Conservation (phyloP, 2,113 vertebrate species). For the Struthidea cinerea region DNA sequence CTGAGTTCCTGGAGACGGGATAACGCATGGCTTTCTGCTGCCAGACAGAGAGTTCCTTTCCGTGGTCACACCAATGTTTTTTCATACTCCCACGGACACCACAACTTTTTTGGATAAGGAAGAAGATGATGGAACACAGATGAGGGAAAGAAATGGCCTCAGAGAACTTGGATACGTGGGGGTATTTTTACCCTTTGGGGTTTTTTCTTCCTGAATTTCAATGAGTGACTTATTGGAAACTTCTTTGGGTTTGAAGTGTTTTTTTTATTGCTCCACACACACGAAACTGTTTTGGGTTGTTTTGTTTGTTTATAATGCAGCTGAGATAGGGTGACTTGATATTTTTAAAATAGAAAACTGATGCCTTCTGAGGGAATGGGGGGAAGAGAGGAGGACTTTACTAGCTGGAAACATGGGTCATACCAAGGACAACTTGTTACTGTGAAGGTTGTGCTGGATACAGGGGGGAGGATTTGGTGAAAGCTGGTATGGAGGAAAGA, state of each 20-base stretch:
- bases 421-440: constrained; percentile 37
- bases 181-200: constrained; percentile 65
- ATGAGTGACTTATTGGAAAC: constrained; percentile 68
- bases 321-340: constrained; percentile 57
- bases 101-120: constrained; percentile 59
- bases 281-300: constrained; percentile 39
- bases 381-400: constrained; percentile 4
- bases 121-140: constrained; percentile 61
- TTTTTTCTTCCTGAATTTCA: constrained; percentile 70
- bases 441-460: neutral
- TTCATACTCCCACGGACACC: constrained; percentile 67
- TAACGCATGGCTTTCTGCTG: constrained; percentile 52
- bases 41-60: constrained; percentile 60
- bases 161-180: constrained; percentile 44
- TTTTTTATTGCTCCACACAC: constrained; percentile 47
- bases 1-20: constrained; percentile 47
- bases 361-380: constrained; percentile 43
- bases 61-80: constrained; percentile 63
- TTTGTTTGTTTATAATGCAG: constrained; percentile 63
- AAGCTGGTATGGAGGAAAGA: neutral
- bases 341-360: constrained; percentile 62
- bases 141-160: constrained; percentile 48
- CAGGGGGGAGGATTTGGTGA: neutral
- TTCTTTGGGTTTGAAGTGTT: constrained; percentile 45
- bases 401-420: constrained; percentile 50